These are phyloP conservation scores for Excalfactoria chinensis DNA, from an alignment of 2,113 vertebrate species.

Conservation along the genomic window DNA sequence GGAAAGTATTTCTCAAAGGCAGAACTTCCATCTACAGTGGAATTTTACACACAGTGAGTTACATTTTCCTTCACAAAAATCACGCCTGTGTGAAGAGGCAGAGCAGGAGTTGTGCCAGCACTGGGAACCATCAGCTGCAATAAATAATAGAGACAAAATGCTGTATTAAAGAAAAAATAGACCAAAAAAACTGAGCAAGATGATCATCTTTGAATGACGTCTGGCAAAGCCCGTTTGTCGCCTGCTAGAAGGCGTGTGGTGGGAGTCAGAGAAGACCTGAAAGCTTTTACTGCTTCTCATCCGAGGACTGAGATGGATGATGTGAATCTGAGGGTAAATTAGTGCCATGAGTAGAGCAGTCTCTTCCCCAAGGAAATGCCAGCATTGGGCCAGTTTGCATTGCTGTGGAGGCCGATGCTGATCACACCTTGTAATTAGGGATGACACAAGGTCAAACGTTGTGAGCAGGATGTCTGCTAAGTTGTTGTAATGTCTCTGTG, in stretches of 20 bases:
- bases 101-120: background rate
- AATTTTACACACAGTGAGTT: background rate
- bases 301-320: background rate
- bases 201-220: background rate
- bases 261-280: background rate
- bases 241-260: background rate
- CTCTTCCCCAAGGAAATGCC: constrained; percentile 22
- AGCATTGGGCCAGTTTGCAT: background rate
- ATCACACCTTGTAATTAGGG: constrained; percentile 18
- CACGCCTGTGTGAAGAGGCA: background rate
- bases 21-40: background rate
- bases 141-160: constrained; percentile 19
- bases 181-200: background rate
- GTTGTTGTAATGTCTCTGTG: background rate
- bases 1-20: constrained; percentile 7
- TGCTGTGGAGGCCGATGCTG: background rate
- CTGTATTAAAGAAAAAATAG: background rate
- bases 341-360: background rate
- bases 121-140: background rate
- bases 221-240: background rate
- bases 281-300: constrained; percentile 21
- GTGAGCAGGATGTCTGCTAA: constrained; percentile 24
- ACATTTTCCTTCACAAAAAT: background rate
- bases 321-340: background rate
- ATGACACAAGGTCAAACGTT: constrained; percentile 30